These are phyloP conservation scores for Drosophila meridionalis DNA, from an alignment of 2,888 invertebrate species.

Conservation along the genomic window DNA sequence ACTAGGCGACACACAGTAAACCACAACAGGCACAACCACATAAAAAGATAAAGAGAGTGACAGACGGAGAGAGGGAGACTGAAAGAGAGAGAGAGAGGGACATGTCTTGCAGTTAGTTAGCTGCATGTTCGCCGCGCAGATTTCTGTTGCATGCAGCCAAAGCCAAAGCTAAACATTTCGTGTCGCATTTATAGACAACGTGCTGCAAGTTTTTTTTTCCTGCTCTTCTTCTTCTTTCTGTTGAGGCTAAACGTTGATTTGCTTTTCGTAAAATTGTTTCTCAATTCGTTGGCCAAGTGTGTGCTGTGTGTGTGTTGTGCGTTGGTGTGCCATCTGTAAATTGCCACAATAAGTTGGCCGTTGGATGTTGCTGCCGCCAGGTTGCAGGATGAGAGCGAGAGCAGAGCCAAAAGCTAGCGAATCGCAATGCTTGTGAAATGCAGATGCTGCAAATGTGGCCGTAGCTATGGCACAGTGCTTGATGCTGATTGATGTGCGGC, in stretches of 20 bases:
- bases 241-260: conserved; percentile 72
- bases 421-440: conserved; percentile 17
- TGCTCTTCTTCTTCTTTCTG: conserved; percentile 21
- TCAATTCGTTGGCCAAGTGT: conserved; percentile 61
- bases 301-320: conserved; percentile 11
- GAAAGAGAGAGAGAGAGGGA: conserved; percentile 25
- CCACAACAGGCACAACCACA: conserved; percentile 30
- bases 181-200: conserved; percentile 80
- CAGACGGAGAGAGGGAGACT: conserved; percentile 2
- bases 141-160: conserved; percentile 64
- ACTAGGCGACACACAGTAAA: conserved; percentile 23
- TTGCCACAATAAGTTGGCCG: conserved; percentile 71
- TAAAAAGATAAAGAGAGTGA: conserved; percentile 17
- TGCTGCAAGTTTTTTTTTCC: conserved; percentile 46
- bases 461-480: conserved; percentile 1
- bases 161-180: conserved; percentile 73
- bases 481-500: conserved; percentile 41
- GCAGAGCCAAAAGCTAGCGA: conserved; percentile 29
- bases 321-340: conserved; percentile 49
- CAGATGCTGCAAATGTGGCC: conserved; percentile 18
- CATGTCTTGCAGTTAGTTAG: conserved; percentile 76
- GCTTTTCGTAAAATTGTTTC: conserved; percentile 73
- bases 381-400: conserved; percentile 46
- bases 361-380: conserved; percentile 37
- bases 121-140: conserved; percentile 66